Evolutionary conservation across 2,888 invertebrate genomes (phyloP).

Genomic region (Nematopogon swammerdamellus): DNA sequence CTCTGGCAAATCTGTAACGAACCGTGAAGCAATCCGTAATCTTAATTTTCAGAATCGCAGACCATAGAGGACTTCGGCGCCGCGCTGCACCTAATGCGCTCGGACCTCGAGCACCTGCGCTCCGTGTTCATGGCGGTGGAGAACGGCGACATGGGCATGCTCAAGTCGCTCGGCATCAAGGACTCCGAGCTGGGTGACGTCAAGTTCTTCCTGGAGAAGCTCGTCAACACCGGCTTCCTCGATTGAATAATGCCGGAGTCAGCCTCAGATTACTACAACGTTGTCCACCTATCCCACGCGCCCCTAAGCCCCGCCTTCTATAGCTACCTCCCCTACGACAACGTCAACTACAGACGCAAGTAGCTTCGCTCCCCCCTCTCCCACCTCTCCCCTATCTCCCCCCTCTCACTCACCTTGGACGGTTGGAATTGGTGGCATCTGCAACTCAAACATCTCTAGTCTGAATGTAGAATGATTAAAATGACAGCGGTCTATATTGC

Average conservation of each 20-base stretch:
- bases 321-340: constrained; percentile 62
- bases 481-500: no score
- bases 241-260: constrained; percentile 80
- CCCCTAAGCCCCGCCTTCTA: constrained; percentile 72
- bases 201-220: constrained; percentile 93
- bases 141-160: constrained; percentile 90
- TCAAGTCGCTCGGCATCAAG: constrained; percentile 91
- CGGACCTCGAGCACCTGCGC: constrained; percentile 88
- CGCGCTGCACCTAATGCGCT: constrained; percentile 79
- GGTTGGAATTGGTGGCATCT: background rate
- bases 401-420: background rate
- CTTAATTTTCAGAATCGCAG: constrained; percentile 79
- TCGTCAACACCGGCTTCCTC: constrained; percentile 93
- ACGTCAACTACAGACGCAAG: constrained; percentile 34
- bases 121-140: constrained; percentile 95
- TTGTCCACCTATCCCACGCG: constrained; percentile 57
- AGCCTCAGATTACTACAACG: constrained; percentile 69
- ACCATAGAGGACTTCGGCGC: constrained; percentile 93
- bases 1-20: no score
- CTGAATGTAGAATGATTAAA: no score
- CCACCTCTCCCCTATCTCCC: no score
- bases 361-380: no score
- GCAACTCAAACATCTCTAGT: background rate
- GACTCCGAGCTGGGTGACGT: constrained; percentile 94
- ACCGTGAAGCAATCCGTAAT: no score